A percentile compares a stretch with the other conserved stretches of the same genome.
Evolutionary conservation across 2,888 invertebrate species (phyloP).

Genomic region (Spisula solida): DNA sequence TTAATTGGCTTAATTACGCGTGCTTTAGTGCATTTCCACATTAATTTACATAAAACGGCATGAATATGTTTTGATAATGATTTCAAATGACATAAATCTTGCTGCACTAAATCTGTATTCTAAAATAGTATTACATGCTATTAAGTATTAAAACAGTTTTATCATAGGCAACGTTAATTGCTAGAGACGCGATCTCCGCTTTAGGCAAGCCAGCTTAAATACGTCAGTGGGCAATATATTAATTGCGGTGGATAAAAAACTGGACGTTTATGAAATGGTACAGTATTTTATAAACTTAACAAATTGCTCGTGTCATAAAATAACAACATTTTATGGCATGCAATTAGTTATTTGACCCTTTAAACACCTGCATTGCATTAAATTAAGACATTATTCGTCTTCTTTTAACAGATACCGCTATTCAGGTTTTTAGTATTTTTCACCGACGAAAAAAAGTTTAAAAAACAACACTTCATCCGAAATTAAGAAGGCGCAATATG

Average conservation of each 20-base stretch:
- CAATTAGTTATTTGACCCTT: conserved; percentile 60
- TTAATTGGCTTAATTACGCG: too few species aligned
- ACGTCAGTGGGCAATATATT: conserved; percentile 42
- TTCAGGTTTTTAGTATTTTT: conserved; percentile 16
- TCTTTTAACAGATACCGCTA: background rate
- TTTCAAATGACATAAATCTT: too few species aligned
- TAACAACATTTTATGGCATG: conserved; percentile 62
- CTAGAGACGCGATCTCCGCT: background rate
- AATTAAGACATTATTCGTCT: conserved; percentile 46
- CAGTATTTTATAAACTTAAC: conserved; percentile 61
- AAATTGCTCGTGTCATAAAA: conserved; percentile 62
- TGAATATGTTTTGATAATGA: too few species aligned
- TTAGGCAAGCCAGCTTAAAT: conserved; percentile 19
- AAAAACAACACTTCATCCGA: background rate
- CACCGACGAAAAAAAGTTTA: background rate
- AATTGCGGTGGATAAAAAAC: conserved; percentile 54
- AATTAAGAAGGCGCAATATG: background rate
- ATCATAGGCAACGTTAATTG: background rate
- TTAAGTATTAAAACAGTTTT: background rate
- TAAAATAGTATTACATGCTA: background rate
- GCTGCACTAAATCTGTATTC: too few species aligned
- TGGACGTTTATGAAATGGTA: conserved; percentile 62
- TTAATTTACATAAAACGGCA: too few species aligned
- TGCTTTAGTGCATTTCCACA: too few species aligned
- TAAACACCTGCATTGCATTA: conserved; percentile 61